Conservation (phyloP, 2,797 vertebrate genomes). For the Platalea minor region DNA sequence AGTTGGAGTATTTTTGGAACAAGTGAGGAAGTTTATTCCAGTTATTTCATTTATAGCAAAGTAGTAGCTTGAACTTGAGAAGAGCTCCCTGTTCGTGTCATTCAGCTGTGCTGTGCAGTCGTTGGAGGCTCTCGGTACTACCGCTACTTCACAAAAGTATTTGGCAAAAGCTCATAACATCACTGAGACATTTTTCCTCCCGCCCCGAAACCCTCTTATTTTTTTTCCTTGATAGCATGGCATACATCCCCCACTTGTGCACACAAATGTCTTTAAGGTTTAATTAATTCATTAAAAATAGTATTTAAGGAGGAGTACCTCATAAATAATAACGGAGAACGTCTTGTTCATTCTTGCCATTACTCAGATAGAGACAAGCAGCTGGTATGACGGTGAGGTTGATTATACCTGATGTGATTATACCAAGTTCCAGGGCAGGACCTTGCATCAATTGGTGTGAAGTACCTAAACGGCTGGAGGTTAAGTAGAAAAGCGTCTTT, state of each 20-base stretch:
- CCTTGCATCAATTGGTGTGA: background rate
- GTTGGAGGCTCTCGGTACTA: background rate
- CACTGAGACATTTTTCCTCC: background rate
- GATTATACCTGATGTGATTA: background rate
- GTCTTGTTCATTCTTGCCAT: background rate
- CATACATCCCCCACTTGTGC: background rate
- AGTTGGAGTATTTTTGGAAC: background rate
- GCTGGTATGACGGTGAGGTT: background rate
- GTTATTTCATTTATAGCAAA: background rate
- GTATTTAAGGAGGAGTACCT: background rate
- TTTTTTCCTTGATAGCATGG: background rate
- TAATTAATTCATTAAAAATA: constrained; percentile 35
- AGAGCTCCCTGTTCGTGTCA: background rate
- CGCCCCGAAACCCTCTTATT: background rate
- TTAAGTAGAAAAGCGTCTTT: background rate
- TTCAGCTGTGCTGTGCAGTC: background rate
- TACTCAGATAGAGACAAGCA: background rate
- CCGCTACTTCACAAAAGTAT: background rate
- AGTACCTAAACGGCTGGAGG: background rate
- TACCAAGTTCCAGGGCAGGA: background rate
- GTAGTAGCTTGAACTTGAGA: background rate
- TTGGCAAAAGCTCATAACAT: background rate
- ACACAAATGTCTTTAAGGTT: background rate
- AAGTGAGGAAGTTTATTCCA: background rate
- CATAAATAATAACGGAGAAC: background rate